Conservation (phyloP, 2,797 vertebrate species). For the Ficedula albicollis region DNA sequence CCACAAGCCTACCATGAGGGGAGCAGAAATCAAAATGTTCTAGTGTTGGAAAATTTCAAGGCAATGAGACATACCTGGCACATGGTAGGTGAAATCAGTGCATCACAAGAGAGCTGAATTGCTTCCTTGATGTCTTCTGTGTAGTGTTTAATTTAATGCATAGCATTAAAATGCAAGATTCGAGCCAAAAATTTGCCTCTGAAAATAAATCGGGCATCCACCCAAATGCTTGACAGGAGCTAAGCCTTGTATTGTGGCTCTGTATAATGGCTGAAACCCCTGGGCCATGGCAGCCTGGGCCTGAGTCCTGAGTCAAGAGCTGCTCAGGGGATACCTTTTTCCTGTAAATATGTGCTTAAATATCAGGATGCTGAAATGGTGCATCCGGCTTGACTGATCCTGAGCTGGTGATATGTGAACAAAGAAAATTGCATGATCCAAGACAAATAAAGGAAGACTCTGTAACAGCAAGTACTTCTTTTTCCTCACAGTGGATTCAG, state of each 20-base stretch:
- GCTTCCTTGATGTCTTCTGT: background rate
- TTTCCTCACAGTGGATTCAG: background rate
- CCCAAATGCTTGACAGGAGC: background rate
- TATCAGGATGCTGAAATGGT: background rate
- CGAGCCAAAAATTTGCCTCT: conserved; percentile 8
- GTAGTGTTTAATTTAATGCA: background rate
- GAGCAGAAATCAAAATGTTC: background rate
- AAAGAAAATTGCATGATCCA: background rate
- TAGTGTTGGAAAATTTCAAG: background rate
- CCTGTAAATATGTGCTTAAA: background rate
- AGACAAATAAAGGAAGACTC: background rate
- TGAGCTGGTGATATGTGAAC: background rate
- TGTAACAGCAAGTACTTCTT: background rate
- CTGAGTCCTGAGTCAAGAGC: background rate
- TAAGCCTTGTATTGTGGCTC: background rate
- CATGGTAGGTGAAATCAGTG: background rate
- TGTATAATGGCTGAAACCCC: background rate
- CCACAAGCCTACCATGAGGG: background rate
- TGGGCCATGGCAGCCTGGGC: background rate
- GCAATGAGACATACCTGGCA: background rate
- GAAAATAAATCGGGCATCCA: background rate
- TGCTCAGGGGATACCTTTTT: background rate
- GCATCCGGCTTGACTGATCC: background rate
- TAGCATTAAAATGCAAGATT: background rate
- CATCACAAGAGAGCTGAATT: background rate